Conservation (phyloP, 2,797 vertebrate species). For the Peromyscus attwateri region DNA sequence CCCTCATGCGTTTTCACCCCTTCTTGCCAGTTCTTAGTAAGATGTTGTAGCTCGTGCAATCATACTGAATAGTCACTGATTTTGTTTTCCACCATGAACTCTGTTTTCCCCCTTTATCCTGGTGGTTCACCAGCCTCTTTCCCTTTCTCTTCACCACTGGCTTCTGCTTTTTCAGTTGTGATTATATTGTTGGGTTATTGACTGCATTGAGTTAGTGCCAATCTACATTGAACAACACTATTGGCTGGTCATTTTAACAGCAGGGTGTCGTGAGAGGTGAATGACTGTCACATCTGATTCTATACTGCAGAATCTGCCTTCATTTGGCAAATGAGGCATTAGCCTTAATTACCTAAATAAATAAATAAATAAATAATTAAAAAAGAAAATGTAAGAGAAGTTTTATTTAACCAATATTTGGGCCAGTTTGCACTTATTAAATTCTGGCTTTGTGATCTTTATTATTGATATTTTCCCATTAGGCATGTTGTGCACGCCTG, state of each 20-base stretch:
- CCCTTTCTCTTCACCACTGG: background rate
- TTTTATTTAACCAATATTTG: constrained; percentile 48
- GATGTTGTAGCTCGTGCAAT: constrained; percentile 29
- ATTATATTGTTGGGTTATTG: background rate
- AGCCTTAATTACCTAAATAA: background rate
- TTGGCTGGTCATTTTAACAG: background rate
- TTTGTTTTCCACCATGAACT: constrained; percentile 56
- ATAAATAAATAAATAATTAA: background rate
- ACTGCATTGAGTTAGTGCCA: constrained; percentile 18
- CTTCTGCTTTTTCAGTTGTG: constrained; percentile 27
- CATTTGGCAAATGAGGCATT: constrained; percentile 61
- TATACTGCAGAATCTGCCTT: constrained; percentile 39
- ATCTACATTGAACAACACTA: background rate
- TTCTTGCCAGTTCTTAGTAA: constrained; percentile 28
- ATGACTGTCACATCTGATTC: background rate
- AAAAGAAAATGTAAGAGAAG: background rate
- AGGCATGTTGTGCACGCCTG: background rate
- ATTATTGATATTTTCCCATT: background rate
- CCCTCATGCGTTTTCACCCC: background rate
- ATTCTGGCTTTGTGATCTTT: constrained; percentile 48
- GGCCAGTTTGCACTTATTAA: constrained; percentile 25
- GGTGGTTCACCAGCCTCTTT: background rate
- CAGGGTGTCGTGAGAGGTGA: constrained; percentile 10
- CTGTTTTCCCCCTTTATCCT: constrained; percentile 27
- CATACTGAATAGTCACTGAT: background rate